phyloP scores from a whole-genome alignment of 1,140 invertebrate genomes.

The Condylostylus longicornis region DNA sequence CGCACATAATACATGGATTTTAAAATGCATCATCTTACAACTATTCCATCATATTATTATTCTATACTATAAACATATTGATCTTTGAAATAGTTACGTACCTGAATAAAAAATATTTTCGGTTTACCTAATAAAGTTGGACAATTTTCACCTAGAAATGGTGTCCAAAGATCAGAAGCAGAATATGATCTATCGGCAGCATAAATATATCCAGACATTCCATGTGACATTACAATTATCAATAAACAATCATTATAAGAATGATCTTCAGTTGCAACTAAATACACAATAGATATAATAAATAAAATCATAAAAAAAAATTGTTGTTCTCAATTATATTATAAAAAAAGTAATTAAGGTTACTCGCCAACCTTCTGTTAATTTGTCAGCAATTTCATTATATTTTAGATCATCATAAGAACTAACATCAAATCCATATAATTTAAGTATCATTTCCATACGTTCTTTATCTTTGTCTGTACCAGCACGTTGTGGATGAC shows the following conservation, averaged over 20 bases:
- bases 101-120: conserved; percentile 61
- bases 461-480: conserved; percentile 33
- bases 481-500: conserved; percentile 27
- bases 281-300: conserved; percentile 1
- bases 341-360: neutral
- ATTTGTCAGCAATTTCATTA: conserved; percentile 33
- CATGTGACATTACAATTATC: conserved; percentile 56
- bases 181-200: conserved; percentile 45
- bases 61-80: neutral
- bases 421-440: conserved; percentile 43
- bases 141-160: conserved; percentile 52
- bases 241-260: conserved; percentile 39
- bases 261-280: conserved; percentile 44
- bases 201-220: conserved; percentile 40
- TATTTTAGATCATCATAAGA: conserved; percentile 38
- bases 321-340: neutral
- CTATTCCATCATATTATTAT: too few relatives aligned
- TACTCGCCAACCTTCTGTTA: conserved; percentile 31
- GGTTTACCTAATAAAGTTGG: conserved; percentile 53
- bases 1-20: too few relatives aligned
- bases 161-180: conserved; percentile 44
- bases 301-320: too few relatives aligned
- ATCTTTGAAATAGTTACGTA: conserved; percentile 17
- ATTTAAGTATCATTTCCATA: conserved; percentile 21
- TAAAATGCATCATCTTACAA: too few relatives aligned